Evolutionary conservation across 2,888 invertebrate species (phyloP).

Genomic region (Petrolisthes cinctipes): DNA sequence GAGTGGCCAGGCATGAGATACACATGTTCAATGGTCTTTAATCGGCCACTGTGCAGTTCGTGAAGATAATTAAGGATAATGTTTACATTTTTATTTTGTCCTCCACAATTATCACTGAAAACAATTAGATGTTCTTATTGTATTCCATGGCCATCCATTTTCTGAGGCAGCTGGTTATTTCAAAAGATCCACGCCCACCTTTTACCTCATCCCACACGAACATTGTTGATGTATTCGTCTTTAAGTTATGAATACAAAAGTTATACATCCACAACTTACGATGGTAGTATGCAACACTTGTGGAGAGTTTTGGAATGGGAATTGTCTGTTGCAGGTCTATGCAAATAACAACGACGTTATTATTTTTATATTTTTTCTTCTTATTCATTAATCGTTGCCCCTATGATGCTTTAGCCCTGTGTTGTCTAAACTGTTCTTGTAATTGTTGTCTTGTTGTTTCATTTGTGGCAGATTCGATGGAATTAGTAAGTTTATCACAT

Average conservation of each 20-base stretch:
- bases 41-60: too few species aligned
- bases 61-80: too few species aligned
- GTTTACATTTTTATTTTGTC: too few species aligned
- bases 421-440: neutral
- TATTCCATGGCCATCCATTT: neutral
- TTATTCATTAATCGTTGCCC: neutral
- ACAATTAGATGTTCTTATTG: neutral
- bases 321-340: conserved; percentile 8
- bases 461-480: neutral
- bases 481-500: neutral
- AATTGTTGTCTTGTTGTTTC: neutral
- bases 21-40: too few species aligned
- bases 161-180: neutral
- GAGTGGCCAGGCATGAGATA: too few species aligned
- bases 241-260: neutral
- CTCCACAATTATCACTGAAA: too few species aligned
- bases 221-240: neutral
- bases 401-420: neutral
- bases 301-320: neutral
- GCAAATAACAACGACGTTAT: neutral
- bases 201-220: too few species aligned
- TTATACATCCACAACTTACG: conserved; percentile 9
- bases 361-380: neutral
- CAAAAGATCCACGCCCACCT: too few species aligned
- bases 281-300: conserved; percentile 1